Base-by-base conservation (phyloP, 2,113 vertebrate species). In the Gadus macrocephalus region DNA sequence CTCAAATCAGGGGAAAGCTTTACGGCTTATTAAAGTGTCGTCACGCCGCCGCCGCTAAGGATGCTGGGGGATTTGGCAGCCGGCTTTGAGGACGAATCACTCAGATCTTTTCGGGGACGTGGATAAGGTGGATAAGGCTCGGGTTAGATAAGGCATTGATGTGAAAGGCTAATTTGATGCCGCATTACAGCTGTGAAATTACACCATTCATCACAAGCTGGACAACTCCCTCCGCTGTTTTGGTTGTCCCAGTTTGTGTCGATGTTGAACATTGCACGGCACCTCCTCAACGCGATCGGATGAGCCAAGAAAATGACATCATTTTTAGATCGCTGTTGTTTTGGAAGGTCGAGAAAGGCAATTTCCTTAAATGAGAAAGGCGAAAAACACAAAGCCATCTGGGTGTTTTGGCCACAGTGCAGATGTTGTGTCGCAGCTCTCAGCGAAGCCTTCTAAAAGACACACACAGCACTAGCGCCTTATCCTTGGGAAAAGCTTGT, bases 81-180 rank as follows among this genome's bases (percentile, higher is more conserved):
- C 73, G 67, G 73, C 81, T 80, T 73, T 28, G 6, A 76, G 79
- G 35, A 76, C 38, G 79, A 81, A 83, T 83, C 69, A 15, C 84
- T 88, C 78, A 71, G 80, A 86, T 88, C 81, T 85, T 79, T 86
- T 78, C 72, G 42, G 42, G 42, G 42, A 49, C 8, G 42, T 14
- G 42, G 42, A 49, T n/a, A n/a, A n/a, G n/a, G n/a, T n/a, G n/a
- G n/a, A n/a, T n/a, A n/a, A n/a, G 83, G 84, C 72, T 55, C 78
- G 84, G 86, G 88, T 89, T 86, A 89, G 86, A 89, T 91, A 79
- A 89, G 78, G 73, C 76, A 72, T 81, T 88, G 85, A 88, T 86
- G 83, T 89, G 83, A 88, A 87, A 87, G 87, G 83, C 81, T 87
- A 82, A 91, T 88, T 89, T 88, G 84, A 88, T 88, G 84, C 77